These are phyloP conservation scores for Melinopterus prodromus DNA, from an alignment of 2,888 invertebrate genomes.

Conservation along the genomic window DNA sequence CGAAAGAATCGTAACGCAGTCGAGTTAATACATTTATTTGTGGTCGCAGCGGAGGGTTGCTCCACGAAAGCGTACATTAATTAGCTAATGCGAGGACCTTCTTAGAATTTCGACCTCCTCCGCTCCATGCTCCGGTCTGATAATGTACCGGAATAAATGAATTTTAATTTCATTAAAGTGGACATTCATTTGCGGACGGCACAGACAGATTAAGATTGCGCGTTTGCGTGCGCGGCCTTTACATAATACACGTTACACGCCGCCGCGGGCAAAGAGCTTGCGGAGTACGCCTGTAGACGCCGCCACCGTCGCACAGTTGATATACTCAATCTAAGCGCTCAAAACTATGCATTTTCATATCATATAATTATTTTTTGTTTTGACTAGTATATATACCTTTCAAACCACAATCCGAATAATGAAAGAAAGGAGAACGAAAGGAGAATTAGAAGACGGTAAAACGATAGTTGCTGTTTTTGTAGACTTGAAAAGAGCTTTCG, in stretches of 20 bases:
- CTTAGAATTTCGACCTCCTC: constrained; percentile 54
- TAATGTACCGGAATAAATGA: constrained; percentile 60
- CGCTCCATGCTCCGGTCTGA: constrained; percentile 49
- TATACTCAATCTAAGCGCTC: no score
- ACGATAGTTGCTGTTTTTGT: no score
- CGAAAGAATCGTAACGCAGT: background rate
- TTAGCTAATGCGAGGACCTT: constrained; percentile 57
- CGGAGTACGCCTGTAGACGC: background rate
- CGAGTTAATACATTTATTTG: background rate
- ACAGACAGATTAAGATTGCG: constrained; percentile 57
- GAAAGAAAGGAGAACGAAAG: no score
- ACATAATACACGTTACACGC: constrained; percentile 32
- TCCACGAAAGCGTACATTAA: constrained; percentile 50
- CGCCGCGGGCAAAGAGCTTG: background rate
- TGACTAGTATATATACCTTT: no score
- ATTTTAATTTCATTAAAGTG: constrained; percentile 62
- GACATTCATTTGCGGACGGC: constrained; percentile 52
- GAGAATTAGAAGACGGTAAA: no score
- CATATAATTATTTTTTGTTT: no score
- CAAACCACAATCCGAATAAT: no score
- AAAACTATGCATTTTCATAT: no score
- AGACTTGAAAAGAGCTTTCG: no score
- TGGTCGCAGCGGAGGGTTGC: background rate
- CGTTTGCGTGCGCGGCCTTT: constrained; percentile 54
- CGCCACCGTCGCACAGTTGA: background rate